Base-by-base conservation (phyloP, 1,140 invertebrate species). In the Drosophila kohkoa region DNA sequence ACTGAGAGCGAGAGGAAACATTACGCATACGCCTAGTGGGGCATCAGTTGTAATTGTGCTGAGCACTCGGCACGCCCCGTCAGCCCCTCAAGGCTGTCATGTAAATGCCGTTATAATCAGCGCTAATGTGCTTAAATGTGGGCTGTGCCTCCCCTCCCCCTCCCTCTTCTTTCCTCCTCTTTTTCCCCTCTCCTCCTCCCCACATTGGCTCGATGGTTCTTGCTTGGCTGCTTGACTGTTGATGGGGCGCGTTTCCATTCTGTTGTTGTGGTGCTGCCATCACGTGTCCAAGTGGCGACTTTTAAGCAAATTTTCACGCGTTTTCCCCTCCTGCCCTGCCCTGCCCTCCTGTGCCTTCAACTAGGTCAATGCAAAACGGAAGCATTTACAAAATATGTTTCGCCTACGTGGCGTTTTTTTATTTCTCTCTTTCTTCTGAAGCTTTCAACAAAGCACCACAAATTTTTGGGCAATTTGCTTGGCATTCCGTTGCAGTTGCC, bases 41-140 rank as follows among this genome's bases (percentile, higher is more conserved):
- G 15, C 30, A 30, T 32, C 28, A n/a, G 32, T 30, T 43, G 13
- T 43, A 63, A 63, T 38, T 48, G 52, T 51, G 25, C 45, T 45
- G 51, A 68, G 54, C 59, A 80, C 41, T 58, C 28, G 43, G 30
- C 32, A 30, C 32, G 46, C 35, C 38, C 51, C 15, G 13, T 35
- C 30, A 6, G 25, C 16, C 28, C 73, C 73, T 60, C 54, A 35
- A 35, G 77, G 32, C 30, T 87, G 83, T 88, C 76, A 83, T 88
- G 83, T 80, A 87, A 88, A 87, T 88, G 77, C 77, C 73, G 51
- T 87, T 87, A 87, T 87, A 87, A 88, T 87, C 77, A 83, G 66
- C 83, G 77, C 81, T 87, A 87, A 87, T 87, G 82, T 83, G 82
- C 83, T 87, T 87, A 87, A 88, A 79, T 72, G 54, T 65, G 55